Evolutionary conservation across 2,888 invertebrate species (phyloP).

Genomic region (Bimastos eiseni): DNA sequence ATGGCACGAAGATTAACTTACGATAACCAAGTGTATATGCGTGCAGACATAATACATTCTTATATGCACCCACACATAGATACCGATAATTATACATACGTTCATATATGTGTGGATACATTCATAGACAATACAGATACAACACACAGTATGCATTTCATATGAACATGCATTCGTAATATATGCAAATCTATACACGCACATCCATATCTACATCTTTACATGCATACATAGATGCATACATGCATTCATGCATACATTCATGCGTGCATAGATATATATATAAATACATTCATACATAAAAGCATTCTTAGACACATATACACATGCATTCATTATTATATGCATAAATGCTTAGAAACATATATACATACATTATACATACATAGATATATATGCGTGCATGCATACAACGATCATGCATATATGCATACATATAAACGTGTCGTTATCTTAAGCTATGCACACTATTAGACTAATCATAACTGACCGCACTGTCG

Average conservation of each 20-base stretch:
- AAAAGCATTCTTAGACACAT: neutral
- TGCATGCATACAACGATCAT: neutral
- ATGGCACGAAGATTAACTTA: too few species aligned
- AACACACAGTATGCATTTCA: too few species aligned
- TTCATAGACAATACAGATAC: too few species aligned
- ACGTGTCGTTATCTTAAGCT: too few species aligned
- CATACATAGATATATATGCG: neutral
- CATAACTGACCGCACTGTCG: neutral
- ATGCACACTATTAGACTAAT: neutral
- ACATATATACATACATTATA: neutral
- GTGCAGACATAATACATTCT: too few species aligned
- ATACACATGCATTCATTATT: neutral
- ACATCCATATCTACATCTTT: neutral
- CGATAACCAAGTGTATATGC: too few species aligned
- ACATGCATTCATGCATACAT: neutral
- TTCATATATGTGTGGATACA: neutral
- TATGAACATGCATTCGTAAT: neutral
- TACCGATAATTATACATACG: neutral
- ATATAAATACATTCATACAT: neutral
- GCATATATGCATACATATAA: neutral
- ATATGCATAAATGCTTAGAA: neutral
- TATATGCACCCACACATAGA: too few species aligned
- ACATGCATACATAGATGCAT: neutral
- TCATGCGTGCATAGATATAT: neutral
- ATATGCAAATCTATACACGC: neutral